A percentile compares a stretch with the other conserved stretches of the same genome.
These are phyloP conservation scores for Sebastes baramenuke DNA, from an alignment of 2,797 vertebrate species.

Conservation along the genomic window DNA sequence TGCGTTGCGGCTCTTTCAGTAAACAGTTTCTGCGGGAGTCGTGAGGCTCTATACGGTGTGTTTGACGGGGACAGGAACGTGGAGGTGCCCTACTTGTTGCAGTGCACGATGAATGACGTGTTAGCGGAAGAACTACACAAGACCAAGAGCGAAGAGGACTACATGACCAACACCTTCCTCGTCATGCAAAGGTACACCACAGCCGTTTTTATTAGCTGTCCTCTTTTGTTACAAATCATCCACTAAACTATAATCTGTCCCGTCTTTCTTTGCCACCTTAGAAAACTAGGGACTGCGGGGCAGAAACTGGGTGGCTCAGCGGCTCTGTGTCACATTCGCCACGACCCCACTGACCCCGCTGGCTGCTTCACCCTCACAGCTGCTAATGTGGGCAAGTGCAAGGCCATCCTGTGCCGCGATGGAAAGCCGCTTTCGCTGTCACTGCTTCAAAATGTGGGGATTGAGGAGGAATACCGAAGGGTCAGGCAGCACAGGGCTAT, in stretches of 20 bases:
- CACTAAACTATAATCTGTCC: background rate
- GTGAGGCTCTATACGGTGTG: slow-evolving; percentile 95
- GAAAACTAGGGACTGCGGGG: slow-evolving; percentile 97
- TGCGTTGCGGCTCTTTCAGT: slow-evolving; percentile 95
- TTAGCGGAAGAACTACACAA: slow-evolving; percentile 95
- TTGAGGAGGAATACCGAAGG: slow-evolving; percentile 91
- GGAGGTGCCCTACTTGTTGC: slow-evolving; percentile 94
- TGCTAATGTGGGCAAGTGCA: slow-evolving; percentile 96
- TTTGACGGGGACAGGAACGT: slow-evolving; percentile 98
- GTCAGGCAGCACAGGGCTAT: slow-evolving; percentile 94
- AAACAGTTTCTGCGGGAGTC: slow-evolving; percentile 94
- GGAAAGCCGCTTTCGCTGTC: slow-evolving; percentile 94
- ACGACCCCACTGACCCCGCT: slow-evolving; percentile 92
- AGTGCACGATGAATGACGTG: slow-evolving; percentile 98
- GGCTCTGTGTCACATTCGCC: slow-evolving; percentile 95
- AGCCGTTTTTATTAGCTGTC: background rate
- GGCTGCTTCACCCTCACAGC: slow-evolving; percentile 96
- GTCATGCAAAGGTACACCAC: slow-evolving; percentile 92
- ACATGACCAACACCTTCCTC: slow-evolving; percentile 97
- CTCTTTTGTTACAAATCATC: background rate
- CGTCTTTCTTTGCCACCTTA: slow-evolving; percentile 53
- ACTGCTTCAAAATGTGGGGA: slow-evolving; percentile 87
- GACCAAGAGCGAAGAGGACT: slow-evolving; percentile 93
- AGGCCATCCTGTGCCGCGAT: slow-evolving; percentile 93
- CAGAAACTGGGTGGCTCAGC: slow-evolving; percentile 97